phyloP scores from a whole-genome alignment of 2,113 vertebrate genomes.

The Parotia lawesii region DNA sequence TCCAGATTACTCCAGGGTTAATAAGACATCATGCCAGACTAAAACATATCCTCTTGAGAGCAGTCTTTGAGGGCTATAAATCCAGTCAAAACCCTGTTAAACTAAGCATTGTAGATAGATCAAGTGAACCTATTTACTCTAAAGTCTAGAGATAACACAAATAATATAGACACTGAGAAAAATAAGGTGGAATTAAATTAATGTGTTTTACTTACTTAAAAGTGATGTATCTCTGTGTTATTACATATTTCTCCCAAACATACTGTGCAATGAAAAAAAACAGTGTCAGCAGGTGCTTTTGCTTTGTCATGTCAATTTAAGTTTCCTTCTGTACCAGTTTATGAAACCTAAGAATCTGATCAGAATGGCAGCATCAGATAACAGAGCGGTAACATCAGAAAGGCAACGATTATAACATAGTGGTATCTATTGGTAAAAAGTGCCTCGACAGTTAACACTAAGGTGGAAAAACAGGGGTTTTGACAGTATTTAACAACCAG shows the following conservation, averaged over 20 bases:
- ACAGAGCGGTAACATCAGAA: not conserved
- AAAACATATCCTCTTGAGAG: not conserved
- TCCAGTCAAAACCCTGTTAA: not conserved
- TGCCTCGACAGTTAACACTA: not conserved
- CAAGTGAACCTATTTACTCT: not conserved
- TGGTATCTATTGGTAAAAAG: not conserved
- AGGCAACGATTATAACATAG: not conserved
- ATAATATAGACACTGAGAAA: not conserved
- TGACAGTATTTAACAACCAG: not conserved
- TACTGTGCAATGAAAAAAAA: not conserved
- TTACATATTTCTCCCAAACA: not conserved
- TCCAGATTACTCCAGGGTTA: not conserved
- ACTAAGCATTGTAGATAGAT: not conserved
- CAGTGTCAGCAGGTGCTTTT: not conserved
- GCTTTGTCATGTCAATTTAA: not conserved
- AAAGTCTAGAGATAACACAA: not conserved
- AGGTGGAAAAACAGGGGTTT: not conserved
- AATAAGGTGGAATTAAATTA: not conserved
- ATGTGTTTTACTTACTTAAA: not conserved
- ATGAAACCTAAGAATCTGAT: not conserved
- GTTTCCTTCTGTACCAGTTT: not conserved
- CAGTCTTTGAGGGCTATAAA: not conserved
- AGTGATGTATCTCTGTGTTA: not conserved
- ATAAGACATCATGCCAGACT: accelerated
- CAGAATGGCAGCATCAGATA: not conserved